phyloP scores from a whole-genome alignment of 2,888 invertebrate genomes.

The Diarsia brunnea region DNA sequence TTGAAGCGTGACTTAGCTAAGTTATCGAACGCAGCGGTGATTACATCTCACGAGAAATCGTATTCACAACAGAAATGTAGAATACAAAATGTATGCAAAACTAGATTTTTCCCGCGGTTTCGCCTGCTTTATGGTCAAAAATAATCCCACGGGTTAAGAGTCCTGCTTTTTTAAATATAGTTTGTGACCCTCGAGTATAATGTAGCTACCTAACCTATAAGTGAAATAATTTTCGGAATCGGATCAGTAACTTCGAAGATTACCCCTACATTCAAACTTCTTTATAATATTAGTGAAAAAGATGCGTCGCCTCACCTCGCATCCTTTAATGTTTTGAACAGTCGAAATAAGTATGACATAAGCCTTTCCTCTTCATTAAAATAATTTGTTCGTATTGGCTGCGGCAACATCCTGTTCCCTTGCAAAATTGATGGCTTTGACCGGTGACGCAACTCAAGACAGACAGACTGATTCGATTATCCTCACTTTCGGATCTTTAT shows the following conservation, averaged over 20 bases:
- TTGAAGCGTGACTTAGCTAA: constrained; percentile 38
- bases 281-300: background rate
- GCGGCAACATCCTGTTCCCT: constrained; percentile 18
- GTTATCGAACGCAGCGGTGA: constrained; percentile 10
- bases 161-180: background rate
- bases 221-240: background rate
- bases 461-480: background rate
- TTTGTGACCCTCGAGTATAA: background rate
- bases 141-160: background rate
- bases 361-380: constrained; percentile 16
- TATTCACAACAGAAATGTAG: constrained; percentile 21
- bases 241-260: background rate
- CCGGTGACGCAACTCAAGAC: background rate
- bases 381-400: constrained; percentile 21
- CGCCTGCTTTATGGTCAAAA: background rate
- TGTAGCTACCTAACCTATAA: background rate
- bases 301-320: constrained; percentile 9
- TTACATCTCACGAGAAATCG: constrained; percentile 31
- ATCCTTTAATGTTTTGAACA: constrained; percentile 3
- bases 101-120: background rate
- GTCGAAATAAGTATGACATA: constrained; percentile 48
- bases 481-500: background rate
- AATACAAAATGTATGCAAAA: constrained; percentile 3
- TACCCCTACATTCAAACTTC: background rate
- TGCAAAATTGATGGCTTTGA: background rate